Evolutionary conservation across 2,888 invertebrate species (phyloP).

Genomic region (Torymus tubicola): DNA sequence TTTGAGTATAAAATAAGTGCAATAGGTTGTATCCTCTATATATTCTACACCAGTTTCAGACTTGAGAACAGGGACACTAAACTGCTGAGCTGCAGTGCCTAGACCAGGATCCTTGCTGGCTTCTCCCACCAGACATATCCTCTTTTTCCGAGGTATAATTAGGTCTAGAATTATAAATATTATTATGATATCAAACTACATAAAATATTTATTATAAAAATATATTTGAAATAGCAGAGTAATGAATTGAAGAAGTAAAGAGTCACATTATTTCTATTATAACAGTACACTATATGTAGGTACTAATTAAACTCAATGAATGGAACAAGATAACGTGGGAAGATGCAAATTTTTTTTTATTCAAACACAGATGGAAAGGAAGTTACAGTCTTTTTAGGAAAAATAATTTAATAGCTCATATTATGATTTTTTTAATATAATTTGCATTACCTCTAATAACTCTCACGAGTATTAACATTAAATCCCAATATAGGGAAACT

Average conservation of each 20-base stretch:
- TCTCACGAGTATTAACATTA: slow-evolving; percentile 49
- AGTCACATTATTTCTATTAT: slow-evolving; percentile 19
- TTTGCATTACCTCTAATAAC: slow-evolving; percentile 48
- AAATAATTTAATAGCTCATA: slow-evolving; percentile 6
- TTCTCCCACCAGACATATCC: slow-evolving; percentile 82
- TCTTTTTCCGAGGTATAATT: slow-evolving; percentile 77
- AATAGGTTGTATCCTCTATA: slow-evolving; percentile 79
- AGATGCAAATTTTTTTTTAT: slow-evolving; percentile 26
- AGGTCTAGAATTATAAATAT: slow-evolving; percentile 64
- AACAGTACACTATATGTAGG: slow-evolving; percentile 18
- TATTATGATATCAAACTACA: neutral
- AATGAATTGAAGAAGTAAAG: neutral
- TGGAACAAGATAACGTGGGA: slow-evolving; percentile 24
- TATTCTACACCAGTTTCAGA: slow-evolving; percentile 82
- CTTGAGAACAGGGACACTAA: slow-evolving; percentile 81
- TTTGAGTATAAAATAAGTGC: slow-evolving; percentile 85
- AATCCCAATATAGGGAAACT: slow-evolving; percentile 39
- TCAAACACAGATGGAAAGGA: slow-evolving; percentile 7
- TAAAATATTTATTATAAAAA: neutral
- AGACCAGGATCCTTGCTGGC: slow-evolving; percentile 78
- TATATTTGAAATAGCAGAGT: neutral
- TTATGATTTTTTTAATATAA: slow-evolving; percentile 6
- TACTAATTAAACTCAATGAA: slow-evolving; percentile 25
- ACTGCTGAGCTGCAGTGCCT: slow-evolving; percentile 80
- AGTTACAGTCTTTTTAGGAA: neutral